Percentiles rank a stretch among this genome's conserved stretches.
phyloP scores from a whole-genome alignment of 2,888 invertebrate species.

The Capitulum mitella region DNA sequence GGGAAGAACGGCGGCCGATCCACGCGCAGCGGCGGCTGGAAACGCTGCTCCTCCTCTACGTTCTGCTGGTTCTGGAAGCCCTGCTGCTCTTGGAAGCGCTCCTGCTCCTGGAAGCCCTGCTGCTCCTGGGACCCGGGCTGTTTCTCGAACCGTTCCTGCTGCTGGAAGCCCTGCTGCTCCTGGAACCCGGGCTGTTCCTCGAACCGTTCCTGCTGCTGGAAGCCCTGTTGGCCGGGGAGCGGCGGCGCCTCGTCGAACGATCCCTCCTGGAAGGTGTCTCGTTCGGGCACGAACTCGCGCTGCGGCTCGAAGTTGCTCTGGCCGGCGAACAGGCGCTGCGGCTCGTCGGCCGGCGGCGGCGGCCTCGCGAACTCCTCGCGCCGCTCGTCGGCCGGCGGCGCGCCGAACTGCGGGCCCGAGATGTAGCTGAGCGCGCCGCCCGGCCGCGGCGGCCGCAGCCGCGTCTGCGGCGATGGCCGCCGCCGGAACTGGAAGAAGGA shows the following conservation, averaged over 20 bases:
- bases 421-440: constrained; percentile 2
- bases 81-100: not conserved
- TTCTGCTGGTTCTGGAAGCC: not conserved
- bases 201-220: not conserved
- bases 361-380: not conserved
- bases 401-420: not conserved
- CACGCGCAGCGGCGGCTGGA: not conserved
- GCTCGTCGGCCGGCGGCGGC: not conserved
- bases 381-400: not conserved
- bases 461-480: not conserved
- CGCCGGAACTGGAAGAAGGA: constrained; percentile 3
- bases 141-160: not conserved
- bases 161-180: not conserved
- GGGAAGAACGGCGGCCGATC: not conserved
- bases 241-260: not conserved
- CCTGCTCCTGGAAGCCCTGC: not conserved
- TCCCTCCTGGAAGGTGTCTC: not conserved
- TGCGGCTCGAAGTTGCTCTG: constrained; percentile 15
- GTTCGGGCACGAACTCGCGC: not conserved
- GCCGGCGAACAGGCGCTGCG: not conserved
- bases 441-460: not conserved
- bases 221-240: not conserved
- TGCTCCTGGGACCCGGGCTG: not conserved
- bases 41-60: not conserved
- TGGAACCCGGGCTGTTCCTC: not conserved